Evolutionary conservation across 2,797 vertebrate species (phyloP), one percentile per base, ranked within the genome.

Genomic region (Typhlichthys eigenmanni): DNA sequence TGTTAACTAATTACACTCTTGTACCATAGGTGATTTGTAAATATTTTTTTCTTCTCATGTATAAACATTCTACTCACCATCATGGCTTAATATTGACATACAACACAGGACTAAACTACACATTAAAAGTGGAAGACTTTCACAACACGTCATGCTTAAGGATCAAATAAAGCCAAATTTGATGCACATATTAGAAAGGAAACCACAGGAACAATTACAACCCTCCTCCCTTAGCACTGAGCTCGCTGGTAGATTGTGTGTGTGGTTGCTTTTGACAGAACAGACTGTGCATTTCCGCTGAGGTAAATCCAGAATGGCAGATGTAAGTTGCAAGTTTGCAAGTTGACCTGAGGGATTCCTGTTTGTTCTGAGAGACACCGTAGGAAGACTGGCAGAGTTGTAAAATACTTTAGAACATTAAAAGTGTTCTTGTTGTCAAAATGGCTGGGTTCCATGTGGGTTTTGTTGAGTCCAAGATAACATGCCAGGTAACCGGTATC

Each of bases 91-190:
- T 85, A 76, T 80, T 81, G 59, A 75, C 61, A 83, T 71, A 77
- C 65, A 79, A 76, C 69, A 87, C 85, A 79, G 68, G 74, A 71
- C 81, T 62, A 74, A 56, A 48, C 75, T 82, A 81, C 71, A 89
- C 78, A 65, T 78, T 79, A 82, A 87, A 74, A 87, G 89, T 85
- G 89, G 89, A 92, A 93, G 91, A 92, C 92, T 78, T 82, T 80
- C 69, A 91, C 87, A 84, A 71, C 73, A 92, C 90, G 34, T 9
- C 34, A 91, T 90, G 90, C 91, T 86, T 85, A 86, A 69, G 80
- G 82, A 86, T 78, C 87, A 88, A 82, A 88, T 32, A 73, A 66
- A 82, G 87, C 83, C 75, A 76, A 88, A 83, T 78, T 52, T 70
- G 56, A 76, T 87, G 87, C 61, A 87, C 90, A 88, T 62, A 59